These are phyloP conservation scores for Pseudobourletiella spinata DNA, from an alignment of 1,140 invertebrate genomes.

Conservation along the genomic window DNA sequence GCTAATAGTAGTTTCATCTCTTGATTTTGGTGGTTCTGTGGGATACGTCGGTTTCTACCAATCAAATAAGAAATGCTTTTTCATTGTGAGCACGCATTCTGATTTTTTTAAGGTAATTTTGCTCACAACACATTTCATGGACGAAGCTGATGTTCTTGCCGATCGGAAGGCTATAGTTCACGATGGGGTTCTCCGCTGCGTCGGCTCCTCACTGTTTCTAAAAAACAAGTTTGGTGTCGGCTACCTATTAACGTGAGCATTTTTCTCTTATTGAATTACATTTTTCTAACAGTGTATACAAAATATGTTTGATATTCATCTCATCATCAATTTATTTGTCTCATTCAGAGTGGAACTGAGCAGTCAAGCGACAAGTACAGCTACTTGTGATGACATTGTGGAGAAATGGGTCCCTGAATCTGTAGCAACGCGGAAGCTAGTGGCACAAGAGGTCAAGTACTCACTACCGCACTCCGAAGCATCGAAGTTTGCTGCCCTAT, in stretches of 20 bases:
- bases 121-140: conserved; percentile 54
- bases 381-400: background rate
- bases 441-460: conserved; percentile 43
- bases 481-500: conserved; percentile 48
- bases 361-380: background rate
- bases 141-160: conserved; percentile 51
- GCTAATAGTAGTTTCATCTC: too few species aligned
- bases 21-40: too few species aligned
- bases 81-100: too few species aligned
- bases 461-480: conserved; percentile 45
- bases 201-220: conserved; percentile 48
- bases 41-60: too few species aligned
- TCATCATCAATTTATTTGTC: background rate
- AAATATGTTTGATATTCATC: background rate
- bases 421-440: conserved; percentile 49
- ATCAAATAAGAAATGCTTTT: too few species aligned
- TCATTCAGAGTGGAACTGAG: background rate
- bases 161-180: conserved; percentile 53
- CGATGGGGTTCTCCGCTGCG: conserved; percentile 47
- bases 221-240: conserved; percentile 48
- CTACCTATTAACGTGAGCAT: background rate
- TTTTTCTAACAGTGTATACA: background rate
- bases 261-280: background rate
- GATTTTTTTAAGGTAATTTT: conserved; percentile 46
- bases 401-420: conserved; percentile 37